Evolutionary conservation across 2,797 vertebrate genomes (phyloP), one percentile per base, ranked within the genome.

Genomic region (Gouania willdenowi): DNA sequence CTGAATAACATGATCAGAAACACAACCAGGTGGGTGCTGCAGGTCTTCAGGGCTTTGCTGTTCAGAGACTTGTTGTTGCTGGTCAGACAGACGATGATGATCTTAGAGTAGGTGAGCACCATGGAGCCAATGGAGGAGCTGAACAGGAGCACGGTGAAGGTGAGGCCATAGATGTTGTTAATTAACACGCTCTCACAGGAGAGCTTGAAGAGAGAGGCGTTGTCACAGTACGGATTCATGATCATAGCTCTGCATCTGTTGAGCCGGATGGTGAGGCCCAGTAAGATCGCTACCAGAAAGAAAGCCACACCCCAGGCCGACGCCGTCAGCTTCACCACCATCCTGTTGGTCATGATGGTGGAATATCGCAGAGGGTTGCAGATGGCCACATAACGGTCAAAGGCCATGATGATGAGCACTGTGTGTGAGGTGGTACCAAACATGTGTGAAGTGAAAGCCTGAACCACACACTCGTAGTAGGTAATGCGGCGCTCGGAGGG

Each of bases 361-460:
- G 51, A 0, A 10, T 91, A 92, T 5, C 53, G 45, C 53, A 92
- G 43, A 0, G 90, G 89, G 3, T 87, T 48, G 0, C 90, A 92
- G 37, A 93, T 82, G 5, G 90, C 90, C 17, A 92, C 66, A 0
- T 90, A 92, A 0, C 87, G 71, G 69, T 93, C 90, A 0, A 88
- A 87, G 0, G 90, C 88, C 91, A 92, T 91, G 1, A 88, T 86
- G 65, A 92, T 74, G 22, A 93, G 67, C 1, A 92, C 71, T 0
- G 83, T 87, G 1, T 91, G 89, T 0, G 89, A 78, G 0, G 76
- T 69, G 0, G 88, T 82, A 17, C 76, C 84, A 9, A 79, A 83
- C 17, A 85, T 81, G 1, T 91, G 90, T 7, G 79, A 74, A 19
- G 85, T 75, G 45, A 90, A 92, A 49, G 92, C 89, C 53, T 93